Percentiles rank a stretch among this genome's conserved stretches.
phyloP scores from a whole-genome alignment of 64 coral and sea anemone genomes.

The Porites australiensis region DNA sequence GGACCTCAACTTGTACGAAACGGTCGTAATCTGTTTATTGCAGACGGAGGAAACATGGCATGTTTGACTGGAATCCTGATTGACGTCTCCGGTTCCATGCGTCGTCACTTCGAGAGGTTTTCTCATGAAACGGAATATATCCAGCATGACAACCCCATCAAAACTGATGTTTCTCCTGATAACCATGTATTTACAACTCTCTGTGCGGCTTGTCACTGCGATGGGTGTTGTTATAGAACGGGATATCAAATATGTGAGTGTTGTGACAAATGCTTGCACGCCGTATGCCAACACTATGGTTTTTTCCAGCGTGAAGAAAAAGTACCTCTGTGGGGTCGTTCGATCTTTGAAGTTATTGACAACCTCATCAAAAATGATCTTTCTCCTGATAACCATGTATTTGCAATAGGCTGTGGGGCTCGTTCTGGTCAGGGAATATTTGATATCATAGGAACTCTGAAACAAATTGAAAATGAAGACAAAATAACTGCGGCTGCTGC shows the following conservation, averaged over 20 bases:
- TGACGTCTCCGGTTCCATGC: slow-evolving; percentile 60
- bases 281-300: too few species aligned
- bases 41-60: too few species aligned
- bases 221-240: too few species aligned
- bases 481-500: neutral
- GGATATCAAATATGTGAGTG: too few species aligned
- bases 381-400: slow-evolving; percentile 30
- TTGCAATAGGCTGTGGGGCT: slow-evolving; percentile 55
- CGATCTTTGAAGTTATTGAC: slow-evolving; percentile 49
- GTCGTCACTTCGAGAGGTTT: neutral
- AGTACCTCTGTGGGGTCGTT: slow-evolving; percentile 4
- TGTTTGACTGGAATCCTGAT: slow-evolving; percentile 29
- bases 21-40: too few species aligned
- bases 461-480: neutral
- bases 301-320: too few species aligned
- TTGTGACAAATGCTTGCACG: too few species aligned
- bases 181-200: slow-evolving; percentile 48
- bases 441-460: neutral
- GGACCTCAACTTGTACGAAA: too few species aligned
- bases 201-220: slow-evolving; percentile 23
- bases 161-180: slow-evolving; percentile 29
- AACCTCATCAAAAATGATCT: slow-evolving; percentile 45
- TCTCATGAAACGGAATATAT: too few species aligned
- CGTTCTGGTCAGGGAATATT: neutral
- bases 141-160: slow-evolving; percentile 24